Evolutionary conservation across 2,113 vertebrate genomes (phyloP), one percentile per base, ranked within the genome.

Genomic region (Buteo buteo): DNA sequence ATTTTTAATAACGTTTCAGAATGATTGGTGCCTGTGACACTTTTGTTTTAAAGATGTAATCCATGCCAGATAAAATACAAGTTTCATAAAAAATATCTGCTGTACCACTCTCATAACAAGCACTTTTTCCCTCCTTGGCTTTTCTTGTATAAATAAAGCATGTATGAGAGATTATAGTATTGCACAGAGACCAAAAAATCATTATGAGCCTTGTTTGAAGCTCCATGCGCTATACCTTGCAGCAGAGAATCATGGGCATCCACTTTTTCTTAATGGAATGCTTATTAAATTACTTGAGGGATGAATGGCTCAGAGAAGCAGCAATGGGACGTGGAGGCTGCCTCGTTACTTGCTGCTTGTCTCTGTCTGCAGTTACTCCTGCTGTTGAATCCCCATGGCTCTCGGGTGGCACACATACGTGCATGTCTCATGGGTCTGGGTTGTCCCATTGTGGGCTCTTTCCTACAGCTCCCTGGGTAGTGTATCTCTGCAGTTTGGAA

Each of bases 1-100:
- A 92, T 94, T 90, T 96, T 95, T 93, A 93, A 91, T 91, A 89
- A 81, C 0, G 0, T 93, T 91, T 93, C 72, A 73, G 61, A 65
- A 74, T 83, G 54, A 88, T 57, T 93, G 47, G 58, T 88, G 31
- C 16, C 26, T 42, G 7, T 77, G 66, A 82, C 58, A 65, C 31
- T 86, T 92, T 57, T 82, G 29, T 70, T 94, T 93, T 82, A 86
- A 96, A 85, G 69, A 88, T 80, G 10, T 10, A 90, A 58, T 88
- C 20, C n/a, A 69, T 81, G 45, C 16, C 55, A 88, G 72, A 92
- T 61, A 80, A 93, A 96, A 89, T 78, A 82, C 28, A 93, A 70
- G 20, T 93, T 95, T 70, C 76, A 74, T 54, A 61, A 92, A 92
- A 91, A 44, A 26, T 5, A 66, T 77, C 26, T 74, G 17, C n/a